Evolutionary conservation across 2,888 invertebrate genomes (phyloP), one percentile per base, ranked within the genome.

Genomic region (Proisotoma minuta): DNA sequence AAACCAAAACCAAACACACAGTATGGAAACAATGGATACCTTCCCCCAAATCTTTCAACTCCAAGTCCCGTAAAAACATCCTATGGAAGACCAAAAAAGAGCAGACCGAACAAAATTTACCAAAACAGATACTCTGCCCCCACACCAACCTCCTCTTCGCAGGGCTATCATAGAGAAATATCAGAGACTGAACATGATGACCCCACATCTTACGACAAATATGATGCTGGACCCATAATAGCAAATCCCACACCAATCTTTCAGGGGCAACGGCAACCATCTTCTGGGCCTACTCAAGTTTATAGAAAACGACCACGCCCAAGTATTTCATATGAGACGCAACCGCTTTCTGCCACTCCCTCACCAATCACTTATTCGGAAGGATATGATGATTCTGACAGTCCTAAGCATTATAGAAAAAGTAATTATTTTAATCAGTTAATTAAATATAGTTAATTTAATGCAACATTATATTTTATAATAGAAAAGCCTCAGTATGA

Each of bases 321-420:
- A 34, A 34, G 34, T 34, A 15, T 34, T 10, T 10, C 34, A 10
- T 34, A 34, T 34, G 34, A 34, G 34, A 34, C 15, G 8, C 34
- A 34, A 34, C 34, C 34, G 39, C 12, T 27, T 54, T n/a, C 57
- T 53, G 4, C 24, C 4, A n/a, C 27, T 15, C 10, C 10, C n/a
- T 39, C 27, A 29, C 24, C 57, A 49, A 3, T 29, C 49, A 5
- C 64, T 60, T 12, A 58, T 61, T 3, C 51, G 58, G 4, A 29
- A n/a, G n/a, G n/a, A n/a, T n/a, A n/a, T n/a, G n/a, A n/a, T n/a
- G n/a, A n/a, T n/a, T n/a, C n/a, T n/a, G n/a, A n/a, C n/a, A n/a
- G n/a, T n/a, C n/a, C n/a, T n/a, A n/a, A n/a, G n/a, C n/a, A n/a
- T n/a, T n/a, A n/a, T n/a, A n/a, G n/a, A n/a, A n/a, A n/a, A n/a